Base-by-base conservation (phyloP, 2,888 invertebrate genomes). In the Gasteruption jaculator region DNA sequence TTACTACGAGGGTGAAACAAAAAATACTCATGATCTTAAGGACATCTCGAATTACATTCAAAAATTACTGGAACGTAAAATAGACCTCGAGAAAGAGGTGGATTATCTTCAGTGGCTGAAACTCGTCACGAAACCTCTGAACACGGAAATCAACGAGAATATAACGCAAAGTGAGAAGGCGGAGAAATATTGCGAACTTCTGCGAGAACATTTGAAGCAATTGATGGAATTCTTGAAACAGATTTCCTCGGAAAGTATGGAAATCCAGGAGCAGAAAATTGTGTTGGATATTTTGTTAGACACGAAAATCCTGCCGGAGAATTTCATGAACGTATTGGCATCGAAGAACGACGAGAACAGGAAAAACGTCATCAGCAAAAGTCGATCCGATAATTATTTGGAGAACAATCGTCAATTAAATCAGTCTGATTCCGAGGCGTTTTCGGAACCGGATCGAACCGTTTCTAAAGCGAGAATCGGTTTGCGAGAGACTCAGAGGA, bases 391-490 rank as follows among this genome's bases (percentile, higher is more conserved):
- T 12, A 60, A 59, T 27, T 36, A 51, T 12, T 11, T 36, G 1
- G 24, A 41, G 3, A 58, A 51, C 24, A 53, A 50, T 48, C 59
- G 56, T 6, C 36, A 46, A 0, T 63, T 61, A 3, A 58, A 58
- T 7, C 73, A 73, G 5, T 78, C 82, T 2, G 91, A 91, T 61
- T 88, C 89, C 0, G 91, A 91, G 63, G 82, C 86, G 21, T 91
- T 90, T 83, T 90, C 90, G 0, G 91, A 91, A 61, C 90, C 91
- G 0, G 91, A 91, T 62, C 76, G 88, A 31, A 82, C 80, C 45
- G 88, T 91, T 2, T 90, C 90, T 0, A 71, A 83, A 45, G 88
- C 86, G 0, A 78, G 91, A 48, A 89, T 91, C 16, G 90, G 90
- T 1, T 60, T 83, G 3, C 76, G 75, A 38, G 78, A 78, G 35